Conservation (phyloP, 1,140 invertebrate genomes). For the Teleopsis dalmanni region DNA sequence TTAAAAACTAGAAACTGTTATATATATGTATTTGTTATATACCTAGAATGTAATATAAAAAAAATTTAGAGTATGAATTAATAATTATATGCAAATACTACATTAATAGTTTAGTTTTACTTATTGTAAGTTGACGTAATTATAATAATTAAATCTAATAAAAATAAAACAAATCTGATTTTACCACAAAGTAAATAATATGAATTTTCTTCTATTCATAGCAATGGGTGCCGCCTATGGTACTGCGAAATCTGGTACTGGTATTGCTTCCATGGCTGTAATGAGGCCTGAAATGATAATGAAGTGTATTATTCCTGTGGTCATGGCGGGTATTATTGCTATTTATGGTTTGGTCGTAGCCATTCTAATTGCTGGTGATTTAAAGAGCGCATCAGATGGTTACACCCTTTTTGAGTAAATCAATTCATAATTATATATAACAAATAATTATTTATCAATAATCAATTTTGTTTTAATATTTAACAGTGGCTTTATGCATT, state of each 20-base stretch:
- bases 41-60: too few relatives aligned
- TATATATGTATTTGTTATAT: too few relatives aligned
- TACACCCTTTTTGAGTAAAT: constrained; percentile 86
- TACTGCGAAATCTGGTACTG: constrained; percentile 98
- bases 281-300: constrained; percentile 99
- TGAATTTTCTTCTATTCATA: constrained; percentile 49
- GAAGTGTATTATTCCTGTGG: constrained; percentile 99
- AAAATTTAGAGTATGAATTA: too few relatives aligned
- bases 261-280: constrained; percentile 99
- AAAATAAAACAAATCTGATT: too few relatives aligned
- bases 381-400: constrained; percentile 50
- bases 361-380: constrained; percentile 87
- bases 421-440: neutral
- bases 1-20: too few relatives aligned
- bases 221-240: constrained; percentile 98
- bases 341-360: constrained; percentile 99
- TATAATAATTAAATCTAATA: too few relatives aligned
- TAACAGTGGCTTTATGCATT: constrained; percentile 89
- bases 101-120: too few relatives aligned
- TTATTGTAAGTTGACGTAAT: too few relatives aligned
- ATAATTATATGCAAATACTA: too few relatives aligned
- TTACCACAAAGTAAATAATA: too few relatives aligned
- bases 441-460: neutral
- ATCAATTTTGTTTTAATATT: constrained; percentile 1
- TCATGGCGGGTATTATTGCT: constrained; percentile 99